Conservation (phyloP, 2,888 invertebrate species). For the Nephrocerus scutellatus region DNA sequence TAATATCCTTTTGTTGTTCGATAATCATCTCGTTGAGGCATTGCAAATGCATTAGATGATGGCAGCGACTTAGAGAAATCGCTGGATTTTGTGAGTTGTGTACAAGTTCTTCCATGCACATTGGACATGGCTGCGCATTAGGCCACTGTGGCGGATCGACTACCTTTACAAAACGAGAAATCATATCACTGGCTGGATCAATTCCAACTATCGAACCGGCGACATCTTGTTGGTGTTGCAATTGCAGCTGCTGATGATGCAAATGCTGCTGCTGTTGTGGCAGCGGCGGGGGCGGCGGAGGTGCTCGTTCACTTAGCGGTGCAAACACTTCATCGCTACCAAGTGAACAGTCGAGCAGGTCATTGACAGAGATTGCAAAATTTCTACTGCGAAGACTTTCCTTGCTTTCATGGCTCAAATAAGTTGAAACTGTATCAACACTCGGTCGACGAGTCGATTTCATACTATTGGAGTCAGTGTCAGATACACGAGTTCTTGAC, state of each 20-base stretch:
- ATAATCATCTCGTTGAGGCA: conserved; percentile 72
- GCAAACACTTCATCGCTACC: conserved; percentile 67
- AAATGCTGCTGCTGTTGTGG: conserved; percentile 25
- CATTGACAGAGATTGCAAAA: conserved; percentile 54
- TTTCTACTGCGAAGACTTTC: conserved; percentile 57
- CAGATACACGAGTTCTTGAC: conserved; percentile 45
- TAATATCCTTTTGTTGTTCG: conserved; percentile 51
- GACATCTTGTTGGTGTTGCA: conserved; percentile 37
- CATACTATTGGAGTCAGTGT: conserved; percentile 57
- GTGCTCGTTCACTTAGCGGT: conserved; percentile 31
- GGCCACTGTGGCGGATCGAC: conserved; percentile 61
- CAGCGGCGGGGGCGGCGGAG: conserved; percentile 30
- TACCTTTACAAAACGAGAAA: conserved; percentile 63
- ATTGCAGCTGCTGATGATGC: conserved; percentile 28
- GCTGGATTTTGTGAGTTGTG: conserved; percentile 51
- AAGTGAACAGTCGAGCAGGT: conserved; percentile 63
- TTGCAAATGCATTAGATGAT: conserved; percentile 72
- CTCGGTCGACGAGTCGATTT: conserved; percentile 73
- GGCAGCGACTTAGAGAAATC: conserved; percentile 64
- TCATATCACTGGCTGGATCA: conserved; percentile 51
- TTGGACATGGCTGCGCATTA: conserved; percentile 65
- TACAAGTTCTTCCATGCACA: conserved; percentile 56
- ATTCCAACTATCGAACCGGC: conserved; percentile 51
- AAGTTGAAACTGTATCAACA: conserved; percentile 82
- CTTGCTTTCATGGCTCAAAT: conserved; percentile 78